Evolutionary conservation across 2,888 invertebrate species (phyloP), one percentile per base, ranked within the genome.

Genomic region (Pogonocherus hispidulus): DNA sequence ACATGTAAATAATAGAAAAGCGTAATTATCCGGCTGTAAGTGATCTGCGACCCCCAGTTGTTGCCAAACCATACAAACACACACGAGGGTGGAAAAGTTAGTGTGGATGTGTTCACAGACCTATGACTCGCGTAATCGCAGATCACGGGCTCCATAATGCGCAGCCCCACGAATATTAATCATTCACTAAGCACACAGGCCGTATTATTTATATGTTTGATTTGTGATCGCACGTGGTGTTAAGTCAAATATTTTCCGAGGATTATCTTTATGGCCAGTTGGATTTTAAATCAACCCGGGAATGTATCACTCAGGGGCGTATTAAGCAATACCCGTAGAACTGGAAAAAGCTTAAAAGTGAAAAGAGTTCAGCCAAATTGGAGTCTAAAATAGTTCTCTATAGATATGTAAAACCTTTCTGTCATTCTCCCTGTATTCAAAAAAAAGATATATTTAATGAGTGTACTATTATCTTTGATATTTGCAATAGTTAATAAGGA

Each of bases 81-180:
- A 71, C 14, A 14, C 27, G 75, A 74, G 72, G 72, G 75, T 71
- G 75, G 68, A 73, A 74, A 77, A 71, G 76, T 62, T 66, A 67
- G 66, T 66, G 66, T 56, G 52, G 65, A 69, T 68, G 65, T 70
- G 78, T 81, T 80, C 80, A 78, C 80, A 81, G 78, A 80, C 81
- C 81, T 79, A 82, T 81, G 82, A 82, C 79, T 80, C 81, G 82
- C 79, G 80, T 83, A 83, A 83, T 83, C 79, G 78, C 69, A 74
- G 78, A 78, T 80, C 78, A 78, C 74, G 73, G 71, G 70, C 76
- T 73, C 74, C 70, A 74, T 73, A 76, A 73, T 71, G 57, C 66
- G 66, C 67, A 69, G 70, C 70, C 73, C 78, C 74, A 66, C 70
- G 76, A 72, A 78, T 80, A 80, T 80, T 80, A 80, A 80, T 80